Evolutionary conservation across 1,140 invertebrate genomes (phyloP).

Genomic region (Delia radicum): DNA sequence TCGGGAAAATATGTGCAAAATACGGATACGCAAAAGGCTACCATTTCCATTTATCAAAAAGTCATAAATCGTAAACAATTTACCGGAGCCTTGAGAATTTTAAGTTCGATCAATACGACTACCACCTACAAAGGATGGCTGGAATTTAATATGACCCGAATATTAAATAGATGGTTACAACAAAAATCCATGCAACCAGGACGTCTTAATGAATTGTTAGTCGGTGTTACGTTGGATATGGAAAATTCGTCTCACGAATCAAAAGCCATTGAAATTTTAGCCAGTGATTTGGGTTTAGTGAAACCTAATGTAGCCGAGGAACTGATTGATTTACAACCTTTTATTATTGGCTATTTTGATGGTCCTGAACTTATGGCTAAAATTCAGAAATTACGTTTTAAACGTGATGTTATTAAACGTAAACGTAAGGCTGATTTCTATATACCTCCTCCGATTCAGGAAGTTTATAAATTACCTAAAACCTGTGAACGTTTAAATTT

Average conservation of each 20-base stretch:
- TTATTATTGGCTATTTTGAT: slow-evolving; percentile 50
- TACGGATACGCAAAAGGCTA: slow-evolving; percentile 30
- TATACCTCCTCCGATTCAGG: neutral
- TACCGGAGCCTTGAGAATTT: slow-evolving; percentile 27
- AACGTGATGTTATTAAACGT: slow-evolving; percentile 42
- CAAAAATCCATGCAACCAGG: slow-evolving; percentile 24
- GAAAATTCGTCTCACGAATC: slow-evolving; percentile 28
- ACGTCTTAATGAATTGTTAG: slow-evolving; percentile 35
- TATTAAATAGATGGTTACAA: slow-evolving; percentile 37
- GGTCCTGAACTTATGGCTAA: slow-evolving; percentile 48
- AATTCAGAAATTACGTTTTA: slow-evolving; percentile 43
- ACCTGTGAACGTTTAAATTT: slow-evolving; percentile 50
- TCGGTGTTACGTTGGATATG: slow-evolving; percentile 31
- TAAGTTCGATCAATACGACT: slow-evolving; percentile 43
- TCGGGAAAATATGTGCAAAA: neutral
- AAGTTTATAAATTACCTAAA: slow-evolving; percentile 39
- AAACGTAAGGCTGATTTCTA: slow-evolving; percentile 22
- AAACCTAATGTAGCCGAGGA: neutral
- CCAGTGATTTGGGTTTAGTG: slow-evolving; percentile 27
- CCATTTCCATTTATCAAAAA: slow-evolving; percentile 39
- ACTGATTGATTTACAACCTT: slow-evolving; percentile 37
- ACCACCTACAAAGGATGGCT: slow-evolving; percentile 42
- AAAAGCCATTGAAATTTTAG: slow-evolving; percentile 27
- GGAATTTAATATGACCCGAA: slow-evolving; percentile 46
- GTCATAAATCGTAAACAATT: slow-evolving; percentile 14